Base-by-base conservation (phyloP, 2,888 invertebrate species). In the Octonoba sinensis region DNA sequence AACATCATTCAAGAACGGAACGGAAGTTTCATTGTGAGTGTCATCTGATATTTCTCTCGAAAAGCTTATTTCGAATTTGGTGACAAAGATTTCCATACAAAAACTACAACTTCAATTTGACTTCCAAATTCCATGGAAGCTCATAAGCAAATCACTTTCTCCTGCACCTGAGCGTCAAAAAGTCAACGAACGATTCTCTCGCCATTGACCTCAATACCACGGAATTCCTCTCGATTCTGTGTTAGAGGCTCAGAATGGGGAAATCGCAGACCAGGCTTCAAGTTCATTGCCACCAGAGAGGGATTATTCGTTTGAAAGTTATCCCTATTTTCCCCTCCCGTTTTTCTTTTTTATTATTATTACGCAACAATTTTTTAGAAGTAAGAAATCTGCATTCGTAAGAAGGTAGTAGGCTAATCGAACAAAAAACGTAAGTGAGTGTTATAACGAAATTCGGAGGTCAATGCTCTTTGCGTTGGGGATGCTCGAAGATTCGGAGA, bases 181-280 rank as follows among this genome's bases (percentile, higher is more conserved):
- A 46, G 62, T 62, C 62, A 62, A 62, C 62, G 62, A 62, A 62
- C 62, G 62, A 62, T 44, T 13, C 46, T 62, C 62, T 62, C 62
- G 62, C 62, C 62, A 62, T 62, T 62, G 62, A 62, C 62, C 62
- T 62, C 62, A 62, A 62, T 62, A 36, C 62, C 62, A 62, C 6
- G 46, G 62, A 62, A 62, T 62, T 62, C 62, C 62, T 36, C 46
- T 44, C 62, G 62, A 62, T 62, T 62, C 62, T 62, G 62, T 62
- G 62, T 62, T 62, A 62, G 62, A 62, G 62, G 62, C 44, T 44
- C 62, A 62, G 62, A 62, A 62, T 46, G 62, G 62, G 62, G 62
- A 62, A 62, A 44, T 44, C 46, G 8, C 62, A 46, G 46, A 62
- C 60, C 18, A 8, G 46, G 60, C 60, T n/a, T 8, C 62, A 62